Conservation (phyloP, 1,140 invertebrate species). For the Protaetia brevitarsis region DNA sequence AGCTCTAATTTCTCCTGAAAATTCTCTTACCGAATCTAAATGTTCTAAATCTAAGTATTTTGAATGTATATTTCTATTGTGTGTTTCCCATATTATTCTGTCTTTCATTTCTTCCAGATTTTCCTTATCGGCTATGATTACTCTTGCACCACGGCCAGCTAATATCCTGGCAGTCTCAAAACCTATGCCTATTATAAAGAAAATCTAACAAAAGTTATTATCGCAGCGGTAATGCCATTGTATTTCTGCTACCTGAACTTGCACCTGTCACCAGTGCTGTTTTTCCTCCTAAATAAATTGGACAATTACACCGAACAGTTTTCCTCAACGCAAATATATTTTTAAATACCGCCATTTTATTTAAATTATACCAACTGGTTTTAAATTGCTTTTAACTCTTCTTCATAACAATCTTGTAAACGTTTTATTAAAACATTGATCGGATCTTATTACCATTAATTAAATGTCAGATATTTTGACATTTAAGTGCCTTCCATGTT, state of each 20-base stretch:
- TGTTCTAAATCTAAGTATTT: conserved; percentile 49
- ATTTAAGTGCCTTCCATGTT: no score
- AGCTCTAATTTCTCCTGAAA: conserved; percentile 50
- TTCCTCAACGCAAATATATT: no score
- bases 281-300: not conserved
- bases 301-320: not conserved
- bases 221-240: not conserved
- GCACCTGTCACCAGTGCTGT: not conserved
- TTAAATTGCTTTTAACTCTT: no score
- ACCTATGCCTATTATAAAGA: not conserved
- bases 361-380: no score
- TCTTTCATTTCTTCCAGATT: conserved; percentile 44
- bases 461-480: no score
- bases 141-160: conserved; percentile 7
- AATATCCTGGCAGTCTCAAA: conserved; percentile 8
- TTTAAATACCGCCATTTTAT: no score
- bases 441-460: no score
- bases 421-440: no score
- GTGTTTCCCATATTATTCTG: conserved; percentile 41
- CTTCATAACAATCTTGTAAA: no score
- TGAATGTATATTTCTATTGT: conserved; percentile 45
- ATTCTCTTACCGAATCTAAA: conserved; percentile 51
- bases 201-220: not conserved
- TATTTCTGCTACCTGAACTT: not conserved
- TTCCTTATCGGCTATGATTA: conserved; percentile 15